Percentiles rank a stretch among this genome's conserved stretches.
Conservation (phyloP, 2,797 vertebrate genomes). For the Bovichtus variegatus region DNA sequence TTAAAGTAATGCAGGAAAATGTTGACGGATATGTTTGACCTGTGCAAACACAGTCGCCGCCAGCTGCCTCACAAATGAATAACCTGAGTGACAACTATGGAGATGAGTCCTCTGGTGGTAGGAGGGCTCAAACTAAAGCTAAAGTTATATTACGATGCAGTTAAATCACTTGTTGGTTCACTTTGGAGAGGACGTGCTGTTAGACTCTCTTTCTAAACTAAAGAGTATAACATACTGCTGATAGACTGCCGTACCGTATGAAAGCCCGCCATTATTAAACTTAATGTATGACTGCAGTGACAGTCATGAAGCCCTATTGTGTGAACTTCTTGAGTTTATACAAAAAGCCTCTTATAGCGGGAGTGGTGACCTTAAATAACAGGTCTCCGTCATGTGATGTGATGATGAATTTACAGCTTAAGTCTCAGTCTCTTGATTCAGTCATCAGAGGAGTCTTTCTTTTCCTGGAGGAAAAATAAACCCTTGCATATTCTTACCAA, state of each 20-base stretch:
- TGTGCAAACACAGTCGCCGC: not conserved
- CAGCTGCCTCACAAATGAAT: not conserved
- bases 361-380: constrained; percentile 8
- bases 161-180: too few relatives aligned
- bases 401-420: constrained; percentile 15
- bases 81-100: not conserved
- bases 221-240: constrained; percentile 2
- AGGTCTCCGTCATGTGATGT: constrained; percentile 2
- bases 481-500: not conserved
- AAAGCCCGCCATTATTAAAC: constrained; percentile 34
- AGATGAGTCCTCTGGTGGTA: not conserved
- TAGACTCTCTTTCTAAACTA: not conserved
- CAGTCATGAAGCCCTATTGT: constrained; percentile 31
- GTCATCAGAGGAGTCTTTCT: not conserved
- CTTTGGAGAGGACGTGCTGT: not conserved
- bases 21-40: constrained; percentile 8
- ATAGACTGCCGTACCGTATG: constrained; percentile 1
- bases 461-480: not conserved
- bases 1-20: not conserved
- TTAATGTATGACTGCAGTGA: constrained; percentile 46
- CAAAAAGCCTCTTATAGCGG: constrained; percentile 41
- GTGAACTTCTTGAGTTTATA: constrained; percentile 17
- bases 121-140: not conserved
- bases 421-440: constrained; percentile 12
- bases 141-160: not conserved